Evolutionary conservation across 2,888 invertebrate genomes (phyloP).

Genomic region (Drosophila atroscutellata): DNA sequence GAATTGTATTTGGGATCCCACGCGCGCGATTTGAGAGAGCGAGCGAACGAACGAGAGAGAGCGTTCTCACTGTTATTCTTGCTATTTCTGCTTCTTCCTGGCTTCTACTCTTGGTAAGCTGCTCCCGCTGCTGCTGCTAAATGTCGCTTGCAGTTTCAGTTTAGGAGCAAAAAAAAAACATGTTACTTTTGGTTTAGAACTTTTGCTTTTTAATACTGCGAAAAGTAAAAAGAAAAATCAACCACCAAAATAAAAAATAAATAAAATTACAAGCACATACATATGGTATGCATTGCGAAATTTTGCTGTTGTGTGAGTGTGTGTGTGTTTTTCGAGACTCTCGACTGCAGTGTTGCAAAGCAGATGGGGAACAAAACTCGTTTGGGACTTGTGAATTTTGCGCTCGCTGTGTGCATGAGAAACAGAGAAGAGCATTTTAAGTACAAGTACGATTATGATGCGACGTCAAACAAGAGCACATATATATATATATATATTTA

Average conservation of each 20-base stretch:
- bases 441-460: conserved; percentile 49
- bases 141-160: conserved; percentile 54
- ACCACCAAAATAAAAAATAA: conserved; percentile 58
- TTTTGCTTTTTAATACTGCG: conserved; percentile 67
- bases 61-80: conserved; percentile 34
- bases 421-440: conserved; percentile 29
- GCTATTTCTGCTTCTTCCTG: conserved; percentile 7
- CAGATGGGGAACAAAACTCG: conserved; percentile 59
- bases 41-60: conserved; percentile 15
- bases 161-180: conserved; percentile 50
- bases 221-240: conserved; percentile 48
- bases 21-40: conserved; percentile 20
- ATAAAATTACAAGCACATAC: conserved; percentile 17
- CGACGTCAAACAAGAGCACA: conserved; percentile 32
- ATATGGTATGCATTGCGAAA: conserved; percentile 56
- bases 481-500: neutral
- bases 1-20: conserved; percentile 25
- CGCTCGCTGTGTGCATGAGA: conserved; percentile 18
- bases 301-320: conserved; percentile 8
- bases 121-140: conserved; percentile 24
- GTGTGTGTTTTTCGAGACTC: conserved; percentile 11
- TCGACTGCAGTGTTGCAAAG: conserved; percentile 33
- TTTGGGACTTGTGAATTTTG: conserved; percentile 59
- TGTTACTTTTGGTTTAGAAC: conserved; percentile 63
- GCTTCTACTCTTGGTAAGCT: conserved; percentile 6